A percentile compares a stretch with the other conserved stretches of the same genome.
Conservation (phyloP, 2,888 invertebrate species). For the Epirrhoe tristata region DNA sequence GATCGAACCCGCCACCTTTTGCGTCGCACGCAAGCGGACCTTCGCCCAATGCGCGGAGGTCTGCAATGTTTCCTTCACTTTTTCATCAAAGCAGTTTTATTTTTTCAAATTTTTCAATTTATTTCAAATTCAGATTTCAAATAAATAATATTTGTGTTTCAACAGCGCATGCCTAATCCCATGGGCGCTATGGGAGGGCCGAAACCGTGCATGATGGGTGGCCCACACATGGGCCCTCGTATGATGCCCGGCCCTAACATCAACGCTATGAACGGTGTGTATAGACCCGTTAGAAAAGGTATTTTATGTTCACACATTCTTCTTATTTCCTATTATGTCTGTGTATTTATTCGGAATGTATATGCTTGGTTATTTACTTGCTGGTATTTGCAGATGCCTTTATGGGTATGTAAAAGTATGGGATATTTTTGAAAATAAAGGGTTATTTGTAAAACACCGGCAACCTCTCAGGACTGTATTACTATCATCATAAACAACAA, state of each 20-base stretch:
- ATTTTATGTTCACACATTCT: constrained; percentile 38
- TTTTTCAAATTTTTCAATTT: too few species aligned
- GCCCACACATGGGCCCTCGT: constrained; percentile 81
- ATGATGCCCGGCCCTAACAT: constrained; percentile 84
- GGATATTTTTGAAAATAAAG: too few species aligned
- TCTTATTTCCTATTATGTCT: constrained; percentile 36
- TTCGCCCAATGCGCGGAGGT: too few species aligned
- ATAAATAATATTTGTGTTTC: constrained; percentile 39
- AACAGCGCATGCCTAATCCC: constrained; percentile 81
- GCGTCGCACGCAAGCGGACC: too few species aligned
- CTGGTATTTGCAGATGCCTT: constrained; percentile 1
- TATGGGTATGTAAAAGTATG: too few species aligned
- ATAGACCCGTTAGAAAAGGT: constrained; percentile 37
- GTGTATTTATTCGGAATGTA: constrained; percentile 25
- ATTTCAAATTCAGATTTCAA: too few species aligned
- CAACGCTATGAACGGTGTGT: constrained; percentile 81
- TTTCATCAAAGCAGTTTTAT: too few species aligned
- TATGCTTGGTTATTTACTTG: constrained; percentile 20
- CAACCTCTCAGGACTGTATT: too few species aligned
- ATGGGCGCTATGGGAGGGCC: constrained; percentile 83
- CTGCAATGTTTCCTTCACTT: too few species aligned
- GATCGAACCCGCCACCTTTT: too few species aligned
- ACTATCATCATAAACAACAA: too few species aligned
- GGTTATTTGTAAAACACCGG: too few species aligned
- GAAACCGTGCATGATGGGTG: constrained; percentile 83